Evolutionary conservation across 2,113 vertebrate species (phyloP).

Genomic region (Oryzias melastigma): DNA sequence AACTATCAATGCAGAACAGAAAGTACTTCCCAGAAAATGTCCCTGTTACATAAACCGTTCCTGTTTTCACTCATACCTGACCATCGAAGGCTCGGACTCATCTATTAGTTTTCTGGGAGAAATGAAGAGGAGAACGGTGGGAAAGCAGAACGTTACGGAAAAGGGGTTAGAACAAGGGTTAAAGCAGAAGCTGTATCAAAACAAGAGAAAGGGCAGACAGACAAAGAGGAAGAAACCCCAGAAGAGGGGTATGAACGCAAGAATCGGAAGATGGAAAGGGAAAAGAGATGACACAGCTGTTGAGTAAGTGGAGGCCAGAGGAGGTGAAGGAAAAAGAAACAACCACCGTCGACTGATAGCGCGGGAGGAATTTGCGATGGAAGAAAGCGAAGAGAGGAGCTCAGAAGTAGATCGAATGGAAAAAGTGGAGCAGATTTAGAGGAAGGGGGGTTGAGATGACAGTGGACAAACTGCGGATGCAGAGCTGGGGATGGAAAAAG

Average conservation of each 20-base stretch:
- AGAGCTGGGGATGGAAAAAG: slow-evolving; percentile 26
- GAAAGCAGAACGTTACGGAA: slow-evolving; percentile 30
- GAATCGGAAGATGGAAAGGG: slow-evolving; percentile 63
- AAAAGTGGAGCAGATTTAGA: background rate
- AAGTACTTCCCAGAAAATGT: slow-evolving; percentile 26
- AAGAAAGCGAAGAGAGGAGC: slow-evolving; percentile 4
- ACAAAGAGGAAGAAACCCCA: slow-evolving; percentile 54
- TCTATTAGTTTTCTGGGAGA: background rate
- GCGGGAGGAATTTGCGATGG: slow-evolving; percentile 24
- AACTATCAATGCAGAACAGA: slow-evolving; percentile 35
- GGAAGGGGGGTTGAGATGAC: slow-evolving; percentile 26
- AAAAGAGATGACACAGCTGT: slow-evolving; percentile 59
- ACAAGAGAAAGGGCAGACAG: slow-evolving; percentile 30
- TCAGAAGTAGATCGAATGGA: background rate
- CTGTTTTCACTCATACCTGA: background rate
- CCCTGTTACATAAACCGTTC: slow-evolving; percentile 20
- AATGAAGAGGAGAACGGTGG: slow-evolving; percentile 32
- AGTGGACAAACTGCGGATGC: slow-evolving; percentile 20
- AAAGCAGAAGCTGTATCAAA: background rate
- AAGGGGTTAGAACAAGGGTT: slow-evolving; percentile 28
- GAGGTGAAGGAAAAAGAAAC: slow-evolving; percentile 67
- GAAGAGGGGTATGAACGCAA: slow-evolving; percentile 42
- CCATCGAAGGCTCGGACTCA: rapidly evolving
- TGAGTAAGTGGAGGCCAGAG: slow-evolving; percentile 43
- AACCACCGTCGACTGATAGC: slow-evolving; percentile 30